These are phyloP conservation scores for Urocitellus parryii DNA, from an alignment of 2,113 vertebrate genomes.

Conservation along the genomic window DNA sequence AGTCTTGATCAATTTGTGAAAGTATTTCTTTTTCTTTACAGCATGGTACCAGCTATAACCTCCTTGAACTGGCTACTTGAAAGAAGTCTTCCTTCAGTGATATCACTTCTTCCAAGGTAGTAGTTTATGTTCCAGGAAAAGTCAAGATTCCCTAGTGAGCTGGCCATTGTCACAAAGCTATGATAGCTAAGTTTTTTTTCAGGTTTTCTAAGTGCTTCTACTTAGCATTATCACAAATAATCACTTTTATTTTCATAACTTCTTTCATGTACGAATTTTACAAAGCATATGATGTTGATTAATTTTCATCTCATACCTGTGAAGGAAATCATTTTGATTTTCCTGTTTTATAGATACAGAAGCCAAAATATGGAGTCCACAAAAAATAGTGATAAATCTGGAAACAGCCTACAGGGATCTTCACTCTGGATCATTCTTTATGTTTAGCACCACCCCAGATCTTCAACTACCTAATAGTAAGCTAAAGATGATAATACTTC, in stretches of 20 bases:
- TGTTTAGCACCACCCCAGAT: background rate
- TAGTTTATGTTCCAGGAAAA: slow-evolving; percentile 42
- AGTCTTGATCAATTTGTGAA: slow-evolving; percentile 19
- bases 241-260: slow-evolving; percentile 53
- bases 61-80: slow-evolving; percentile 17
- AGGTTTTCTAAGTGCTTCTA: slow-evolving; percentile 27
- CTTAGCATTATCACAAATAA: slow-evolving; percentile 28
- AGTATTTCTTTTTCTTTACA: slow-evolving; percentile 46
- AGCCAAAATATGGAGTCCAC: slow-evolving; percentile 45
- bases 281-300: slow-evolving; percentile 41
- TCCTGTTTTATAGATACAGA: slow-evolving; percentile 57
- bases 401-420: slow-evolving; percentile 49
- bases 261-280: slow-evolving; percentile 44
- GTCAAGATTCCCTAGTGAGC: background rate
- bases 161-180: slow-evolving; percentile 39
- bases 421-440: slow-evolving; percentile 37
- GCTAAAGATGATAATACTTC: slow-evolving; percentile 31
- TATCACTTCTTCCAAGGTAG: slow-evolving; percentile 28
- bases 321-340: slow-evolving; percentile 49
- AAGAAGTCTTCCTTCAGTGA: slow-evolving; percentile 18
- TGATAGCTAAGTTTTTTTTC: slow-evolving; percentile 26
- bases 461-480: slow-evolving; percentile 46
- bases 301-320: slow-evolving; percentile 31
- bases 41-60: background rate
- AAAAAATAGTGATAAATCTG: slow-evolving; percentile 50